Conservation (phyloP, 2,113 vertebrate genomes). For the Peromyscus californicus region DNA sequence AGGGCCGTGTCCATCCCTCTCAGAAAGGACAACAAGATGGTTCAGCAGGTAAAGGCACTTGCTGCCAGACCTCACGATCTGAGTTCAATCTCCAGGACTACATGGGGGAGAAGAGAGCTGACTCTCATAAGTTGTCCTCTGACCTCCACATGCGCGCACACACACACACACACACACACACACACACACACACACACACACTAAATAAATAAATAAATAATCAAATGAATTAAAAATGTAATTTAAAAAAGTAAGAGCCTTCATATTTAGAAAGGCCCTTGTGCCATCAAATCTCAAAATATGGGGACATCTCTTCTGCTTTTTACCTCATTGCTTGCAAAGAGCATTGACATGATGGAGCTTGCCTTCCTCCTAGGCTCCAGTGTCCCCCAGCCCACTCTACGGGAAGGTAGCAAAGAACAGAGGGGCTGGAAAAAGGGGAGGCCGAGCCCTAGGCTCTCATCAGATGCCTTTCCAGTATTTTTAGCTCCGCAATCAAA, state of each 20-base stretch:
- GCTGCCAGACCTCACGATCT: not conserved
- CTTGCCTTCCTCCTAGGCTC: not conserved
- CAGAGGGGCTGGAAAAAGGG: slow-evolving; percentile 55
- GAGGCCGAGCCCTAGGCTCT: slow-evolving; percentile 60
- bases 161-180: not conserved
- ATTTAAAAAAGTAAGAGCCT: not conserved
- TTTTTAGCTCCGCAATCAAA: slow-evolving; percentile 83
- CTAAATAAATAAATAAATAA: not conserved
- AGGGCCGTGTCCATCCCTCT: not conserved
- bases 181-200: not conserved
- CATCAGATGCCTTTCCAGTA: slow-evolving; percentile 74
- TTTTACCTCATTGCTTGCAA: slow-evolving; percentile 13
- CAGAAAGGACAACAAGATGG: not conserved
- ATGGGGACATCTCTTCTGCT: not conserved
- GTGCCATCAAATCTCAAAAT: not conserved
- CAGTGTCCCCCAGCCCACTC: not conserved
- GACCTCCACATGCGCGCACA: accelerated
- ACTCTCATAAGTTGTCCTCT: not conserved
- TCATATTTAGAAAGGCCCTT: not conserved
- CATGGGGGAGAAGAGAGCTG: not conserved
- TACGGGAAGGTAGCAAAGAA: slow-evolving; percentile 49
- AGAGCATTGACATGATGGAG: not conserved
- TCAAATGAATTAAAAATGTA: not conserved
- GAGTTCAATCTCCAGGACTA: not conserved
- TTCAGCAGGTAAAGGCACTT: not conserved